A percentile compares a stretch with the other conserved stretches of the same genome.
Conservation (phyloP, 2,797 vertebrate species). For the Danio jaintianensis region DNA sequence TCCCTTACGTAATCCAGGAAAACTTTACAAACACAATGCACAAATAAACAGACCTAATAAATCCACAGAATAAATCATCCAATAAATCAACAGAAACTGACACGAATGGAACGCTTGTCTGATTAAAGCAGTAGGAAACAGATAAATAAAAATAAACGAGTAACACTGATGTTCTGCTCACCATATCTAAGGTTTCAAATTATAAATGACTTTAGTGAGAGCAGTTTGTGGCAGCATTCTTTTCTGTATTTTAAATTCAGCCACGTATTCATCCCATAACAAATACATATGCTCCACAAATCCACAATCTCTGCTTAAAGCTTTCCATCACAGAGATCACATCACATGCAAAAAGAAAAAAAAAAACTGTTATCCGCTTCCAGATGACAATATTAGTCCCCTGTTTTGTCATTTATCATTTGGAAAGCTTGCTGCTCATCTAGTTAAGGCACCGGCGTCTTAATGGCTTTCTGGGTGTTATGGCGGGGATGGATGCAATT, state of each 20-base stretch:
- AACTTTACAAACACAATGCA: conserved; percentile 18
- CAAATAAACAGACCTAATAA: conserved; percentile 44
- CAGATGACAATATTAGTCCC: conserved; percentile 54
- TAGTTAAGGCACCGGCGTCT: conserved; percentile 48
- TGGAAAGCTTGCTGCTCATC: conserved; percentile 27
- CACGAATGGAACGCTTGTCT: neutral
- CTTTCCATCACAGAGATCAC: conserved; percentile 20
- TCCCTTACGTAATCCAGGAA: conserved; percentile 30
- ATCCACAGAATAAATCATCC: conserved; percentile 8
- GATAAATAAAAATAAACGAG: conserved; percentile 3
- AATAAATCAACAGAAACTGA: conserved; percentile 39
- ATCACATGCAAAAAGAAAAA: conserved; percentile 1
- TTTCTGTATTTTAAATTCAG: conserved; percentile 43
- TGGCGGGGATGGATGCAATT: conserved; percentile 49
- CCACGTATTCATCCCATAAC: conserved; percentile 28
- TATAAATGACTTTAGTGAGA: conserved; percentile 16
- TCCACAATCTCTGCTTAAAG: neutral
- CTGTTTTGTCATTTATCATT: conserved; percentile 62
- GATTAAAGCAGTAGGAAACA: conserved; percentile 10
- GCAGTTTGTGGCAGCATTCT: conserved; percentile 17
- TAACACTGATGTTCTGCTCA: neutral
- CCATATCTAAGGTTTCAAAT: neutral
- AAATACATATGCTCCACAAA: neutral
- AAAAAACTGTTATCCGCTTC: conserved; percentile 45
- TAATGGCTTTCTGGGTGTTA: conserved; percentile 55